Base-by-base conservation (phyloP, 2,888 invertebrate species). In the Mimachlamys varia region DNA sequence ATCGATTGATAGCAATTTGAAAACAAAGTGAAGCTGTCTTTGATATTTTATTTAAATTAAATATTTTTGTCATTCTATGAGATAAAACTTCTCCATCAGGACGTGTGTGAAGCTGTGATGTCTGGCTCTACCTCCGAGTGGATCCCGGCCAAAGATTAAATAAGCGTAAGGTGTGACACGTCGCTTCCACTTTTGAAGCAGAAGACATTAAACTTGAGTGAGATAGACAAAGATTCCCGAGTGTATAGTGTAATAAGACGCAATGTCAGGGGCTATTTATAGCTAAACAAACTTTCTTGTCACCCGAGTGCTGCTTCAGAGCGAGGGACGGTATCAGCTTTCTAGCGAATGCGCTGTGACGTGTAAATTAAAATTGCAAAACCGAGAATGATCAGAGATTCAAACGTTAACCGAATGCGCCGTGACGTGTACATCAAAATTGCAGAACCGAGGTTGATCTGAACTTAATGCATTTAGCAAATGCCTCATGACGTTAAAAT, bases 171-270 rank as follows among this genome's bases (percentile, higher is more conserved):
- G 76, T 76, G 76, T 27, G 76, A 76, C 76, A 33, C 5, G 76
- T 76, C 76, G 76, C 19, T 33, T 76, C 76, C 76, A 76, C 76
- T 76, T 76, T 76, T 33, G 76, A 5, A 76, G 27, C 27, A 76
- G 33, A 76, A 27, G 76, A 76, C 76, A 76, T 76, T 76, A 76
- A 33, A 76, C 27, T 27, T 76, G 76, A 76, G 76, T 76, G 27
- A 76, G 33, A 7, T 33, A 76, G 76, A 76, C 76, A 76, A 33
- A 76, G 27, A 76, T 5, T 76, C 76, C 76, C 76, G 76, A 33
- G 76, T 33, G 76, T 12, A 27, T 33, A 33, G 13, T 1, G 22
- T 33, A 76, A 62, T 62, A 62, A 62, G 62, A 62, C 62, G 27
- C 27, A n/a, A 27, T 62, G 62, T 62, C 27, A 22, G 10, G 12